phyloP scores from a whole-genome alignment of 2,113 vertebrate genomes.

The Gadus macrocephalus region DNA sequence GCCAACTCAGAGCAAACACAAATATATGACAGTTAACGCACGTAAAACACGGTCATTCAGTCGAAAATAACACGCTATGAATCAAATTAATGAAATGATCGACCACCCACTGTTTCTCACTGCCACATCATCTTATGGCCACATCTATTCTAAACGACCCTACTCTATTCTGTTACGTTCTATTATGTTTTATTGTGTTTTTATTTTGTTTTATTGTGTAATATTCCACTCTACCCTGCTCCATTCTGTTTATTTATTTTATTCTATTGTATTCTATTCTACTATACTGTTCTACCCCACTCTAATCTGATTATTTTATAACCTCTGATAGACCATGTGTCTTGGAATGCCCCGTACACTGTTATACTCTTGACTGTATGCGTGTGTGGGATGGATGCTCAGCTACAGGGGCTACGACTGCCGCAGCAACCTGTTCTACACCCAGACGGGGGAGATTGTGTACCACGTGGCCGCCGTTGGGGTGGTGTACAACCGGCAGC shows the following conservation, averaged over 20 bases:
- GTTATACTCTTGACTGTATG: background rate
- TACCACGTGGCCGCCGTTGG: constrained; percentile 97
- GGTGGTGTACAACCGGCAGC: constrained; percentile 94
- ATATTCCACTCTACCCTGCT: no score
- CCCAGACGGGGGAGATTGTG: constrained; percentile 95
- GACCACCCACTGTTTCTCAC: no score
- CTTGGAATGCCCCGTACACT: background rate
- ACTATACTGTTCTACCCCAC: no score
- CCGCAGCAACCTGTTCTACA: constrained; percentile 97
- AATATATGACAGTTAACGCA: background rate
- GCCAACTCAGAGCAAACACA: background rate
- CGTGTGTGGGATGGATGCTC: constrained; percentile 23
- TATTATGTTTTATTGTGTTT: background rate
- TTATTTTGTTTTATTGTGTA: background rate
- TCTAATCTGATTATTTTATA: no score
- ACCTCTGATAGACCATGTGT: no score
- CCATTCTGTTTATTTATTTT: background rate
- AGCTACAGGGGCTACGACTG: constrained; percentile 98
- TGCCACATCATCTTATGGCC: no score
- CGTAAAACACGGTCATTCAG: background rate
- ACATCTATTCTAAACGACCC: no score
- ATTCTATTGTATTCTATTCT: background rate
- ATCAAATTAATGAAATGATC: no score
- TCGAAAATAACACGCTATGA: background rate
- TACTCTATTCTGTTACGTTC: background rate